These are phyloP conservation scores for Coecobrya sp. DNA, from an alignment of 2,888 invertebrate species.

Conservation along the genomic window DNA sequence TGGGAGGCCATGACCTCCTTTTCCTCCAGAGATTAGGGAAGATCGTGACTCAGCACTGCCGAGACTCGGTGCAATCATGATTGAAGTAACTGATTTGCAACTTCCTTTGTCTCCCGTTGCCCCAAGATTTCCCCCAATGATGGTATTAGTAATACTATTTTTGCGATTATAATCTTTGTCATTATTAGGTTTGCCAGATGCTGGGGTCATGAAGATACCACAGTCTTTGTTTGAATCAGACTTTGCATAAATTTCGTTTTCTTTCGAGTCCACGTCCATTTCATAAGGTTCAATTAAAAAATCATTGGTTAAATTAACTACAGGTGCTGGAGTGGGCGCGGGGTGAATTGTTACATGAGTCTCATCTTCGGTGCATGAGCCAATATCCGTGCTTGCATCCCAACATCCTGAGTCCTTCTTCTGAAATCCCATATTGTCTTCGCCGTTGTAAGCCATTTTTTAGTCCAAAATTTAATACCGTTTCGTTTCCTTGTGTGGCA, in stretches of 20 bases:
- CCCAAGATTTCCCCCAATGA: slow-evolving; percentile 68
- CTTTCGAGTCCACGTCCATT: slow-evolving; percentile 69
- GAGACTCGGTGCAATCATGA: slow-evolving; percentile 65
- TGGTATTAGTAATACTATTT: slow-evolving; percentile 69
- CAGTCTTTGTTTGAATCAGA: slow-evolving; percentile 54
- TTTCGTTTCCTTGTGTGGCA: slow-evolving; percentile 60
- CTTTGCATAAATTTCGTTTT: slow-evolving; percentile 68
- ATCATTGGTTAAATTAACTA: slow-evolving; percentile 30
- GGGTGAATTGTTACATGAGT: slow-evolving; percentile 58
- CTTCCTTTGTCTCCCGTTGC: slow-evolving; percentile 77
- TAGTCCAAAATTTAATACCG: slow-evolving; percentile 72
- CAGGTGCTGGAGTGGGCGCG: neutral
- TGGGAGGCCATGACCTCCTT: slow-evolving; percentile 61
- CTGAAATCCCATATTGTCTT: slow-evolving; percentile 62
- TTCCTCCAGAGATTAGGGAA: slow-evolving; percentile 80
- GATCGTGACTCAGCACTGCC: slow-evolving; percentile 80
- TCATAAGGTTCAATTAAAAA: slow-evolving; percentile 74
- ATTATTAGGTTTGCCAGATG: slow-evolving; percentile 71
- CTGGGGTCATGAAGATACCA: slow-evolving; percentile 79
- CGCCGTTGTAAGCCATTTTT: slow-evolving; percentile 76
- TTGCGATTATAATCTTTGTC: slow-evolving; percentile 26
- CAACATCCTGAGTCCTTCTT: slow-evolving; percentile 79
- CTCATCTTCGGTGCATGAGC: slow-evolving; percentile 72
- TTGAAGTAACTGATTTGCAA: slow-evolving; percentile 77
- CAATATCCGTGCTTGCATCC: slow-evolving; percentile 71